Conservation (phyloP, 2,113 vertebrate species). For the Microtus ochrogaster region DNA sequence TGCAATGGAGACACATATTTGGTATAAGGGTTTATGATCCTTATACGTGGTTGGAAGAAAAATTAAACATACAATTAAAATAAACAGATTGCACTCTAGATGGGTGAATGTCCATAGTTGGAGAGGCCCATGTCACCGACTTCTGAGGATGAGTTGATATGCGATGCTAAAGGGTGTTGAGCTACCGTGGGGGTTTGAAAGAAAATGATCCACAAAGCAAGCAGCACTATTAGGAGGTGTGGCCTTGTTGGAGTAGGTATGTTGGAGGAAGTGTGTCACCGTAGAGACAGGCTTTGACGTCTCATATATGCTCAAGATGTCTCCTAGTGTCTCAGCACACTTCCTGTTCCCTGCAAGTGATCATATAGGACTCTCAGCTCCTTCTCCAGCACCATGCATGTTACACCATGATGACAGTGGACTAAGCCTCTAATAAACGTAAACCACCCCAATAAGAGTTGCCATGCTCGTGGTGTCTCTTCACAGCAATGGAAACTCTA, state of each 20-base stretch:
- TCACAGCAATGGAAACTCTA: not conserved
- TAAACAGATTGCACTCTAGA: not conserved
- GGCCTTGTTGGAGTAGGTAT: not conserved
- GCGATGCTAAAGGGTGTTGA: not conserved
- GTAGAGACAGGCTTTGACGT: not conserved
- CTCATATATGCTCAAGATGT: not conserved
- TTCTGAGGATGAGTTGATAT: accelerated
- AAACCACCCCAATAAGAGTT: not conserved
- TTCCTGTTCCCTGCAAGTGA: not conserved
- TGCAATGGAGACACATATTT: not conserved
- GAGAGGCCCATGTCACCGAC: not conserved
- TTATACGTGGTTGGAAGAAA: not conserved
- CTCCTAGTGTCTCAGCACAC: not conserved
- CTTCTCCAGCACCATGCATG: not conserved
- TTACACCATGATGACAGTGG: not conserved
- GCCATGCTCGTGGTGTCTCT: not conserved
- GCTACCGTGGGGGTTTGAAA: not conserved
- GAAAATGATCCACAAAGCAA: not conserved
- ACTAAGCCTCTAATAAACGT: not conserved
- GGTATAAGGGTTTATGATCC: not conserved
- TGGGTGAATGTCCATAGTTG: not conserved
- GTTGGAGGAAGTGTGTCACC: not conserved
- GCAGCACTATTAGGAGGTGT: not conserved
- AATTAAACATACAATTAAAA: not conserved
- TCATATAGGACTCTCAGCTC: not conserved